Base-by-base conservation (phyloP, 2,888 invertebrate species). In the Idaea aversata region DNA sequence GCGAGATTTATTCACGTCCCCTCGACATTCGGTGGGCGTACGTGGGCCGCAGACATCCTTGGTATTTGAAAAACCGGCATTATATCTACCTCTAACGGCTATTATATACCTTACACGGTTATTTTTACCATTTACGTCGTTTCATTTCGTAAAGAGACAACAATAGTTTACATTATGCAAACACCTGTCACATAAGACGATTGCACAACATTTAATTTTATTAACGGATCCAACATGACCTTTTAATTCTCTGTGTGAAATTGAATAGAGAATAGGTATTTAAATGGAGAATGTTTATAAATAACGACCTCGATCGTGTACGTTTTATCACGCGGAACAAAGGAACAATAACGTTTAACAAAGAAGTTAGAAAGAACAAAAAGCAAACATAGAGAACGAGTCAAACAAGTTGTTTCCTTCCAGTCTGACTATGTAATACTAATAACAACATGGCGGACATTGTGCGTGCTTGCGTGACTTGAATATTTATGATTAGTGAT, bases 301-400 rank as follows among this genome's bases (percentile, higher is more conserved):
- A 89, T 85, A 87, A 76, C 75, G 75, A 79, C 78, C 77, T 78
- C 77, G 72, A 72, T 75, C 75, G 77, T 81, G 79, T 78, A 75
- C 78, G 81, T 79, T 85, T 85, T 83, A 87, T 85, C 81, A 81
- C 76, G 76, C 79, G 61, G 83, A 88, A 90, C 88, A 90, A 90
- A 88, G 84, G 88, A 88, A 89, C 87, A 87, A 87, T 87, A 85
- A 85, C 78, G 76, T 81, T 80, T 81, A 84, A 88, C 87, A 88
- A 90, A 88, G 87, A 87, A 86, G 86, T 87, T 85, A 87, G 86
- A 86, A 88, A 88, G 84, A 82, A 88, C 88, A 87, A 88, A 88
- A 88, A 86, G 85, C 85, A 88, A 88, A 87, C 84, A 88, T 80
- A 76, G 77, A 72, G 75, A 79, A 82, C 77, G 76, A 85, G 83